Base-by-base conservation (phyloP, 2,888 invertebrate species). In the Amphipoea oculea region DNA sequence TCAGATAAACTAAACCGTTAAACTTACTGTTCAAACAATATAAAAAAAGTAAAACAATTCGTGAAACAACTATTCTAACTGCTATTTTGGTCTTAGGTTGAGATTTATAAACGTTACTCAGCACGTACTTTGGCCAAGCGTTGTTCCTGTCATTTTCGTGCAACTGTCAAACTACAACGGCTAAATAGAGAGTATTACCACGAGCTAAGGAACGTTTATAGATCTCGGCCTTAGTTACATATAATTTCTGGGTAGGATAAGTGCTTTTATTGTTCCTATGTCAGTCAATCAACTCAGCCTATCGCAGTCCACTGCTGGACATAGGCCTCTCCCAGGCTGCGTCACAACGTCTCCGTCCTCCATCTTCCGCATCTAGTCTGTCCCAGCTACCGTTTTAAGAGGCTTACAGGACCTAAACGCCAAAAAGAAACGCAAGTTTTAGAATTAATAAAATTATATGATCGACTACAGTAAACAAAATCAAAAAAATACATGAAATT, bases 1-100 rank as follows among this genome's bases (percentile, higher is more conserved):
- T 76, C 87, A 66, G 85, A 86, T 87, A 87, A 87, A 42, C 23
- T 40, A 3, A 51, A 78, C 84, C 60, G 84, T 72, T 78, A 76
- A 12, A 57, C 14, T 82, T 51, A 62, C 83, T 36, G 86, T 73
- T 65, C 40, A 75, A 76, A 73, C 68, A n/a, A 82, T 66, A 82
- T 76, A 86, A 85, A 85, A 85, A 85, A 85, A 14, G 40, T 81
- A 70, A 71, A 48, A 74, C 70, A 81, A 70, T 70, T 80, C 45
- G 73, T 45, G 12, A 48, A 65, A 83, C 60, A 40, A 78, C 66
- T 54, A 29, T 66, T 62, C 1, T 36, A 69, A 48, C 68, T 20
- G n/a, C 29, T 23, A 17, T 83, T 66, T 78, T 40, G 36, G n/a
- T 20, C 2, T 17, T 11, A 20, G 20, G 5, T 60, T n/a, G 60